These are phyloP conservation scores for Nannospalax galili DNA, from an alignment of 2,113 vertebrate genomes.

Conservation along the genomic window DNA sequence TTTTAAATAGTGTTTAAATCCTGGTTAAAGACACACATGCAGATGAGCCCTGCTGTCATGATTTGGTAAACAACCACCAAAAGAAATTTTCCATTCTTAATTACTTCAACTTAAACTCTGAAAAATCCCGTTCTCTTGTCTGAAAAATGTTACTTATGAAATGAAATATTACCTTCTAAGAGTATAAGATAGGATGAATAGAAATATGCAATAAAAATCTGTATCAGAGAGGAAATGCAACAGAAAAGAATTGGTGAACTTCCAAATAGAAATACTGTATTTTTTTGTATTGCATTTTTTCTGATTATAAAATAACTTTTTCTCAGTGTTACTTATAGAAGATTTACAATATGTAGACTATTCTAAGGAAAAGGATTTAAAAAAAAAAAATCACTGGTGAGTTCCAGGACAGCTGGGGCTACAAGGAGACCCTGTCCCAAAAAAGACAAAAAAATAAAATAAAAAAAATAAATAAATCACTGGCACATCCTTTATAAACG, in stretches of 20 bases:
- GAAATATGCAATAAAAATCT: not conserved
- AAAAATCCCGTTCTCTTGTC: not conserved
- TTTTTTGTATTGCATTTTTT: not conserved
- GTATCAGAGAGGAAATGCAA: not conserved
- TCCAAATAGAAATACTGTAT: not conserved
- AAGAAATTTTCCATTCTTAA: slow-evolving; percentile 11
- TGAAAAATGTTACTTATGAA: slow-evolving; percentile 33
- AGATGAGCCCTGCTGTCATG: not conserved
- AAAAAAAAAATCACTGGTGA: not conserved
- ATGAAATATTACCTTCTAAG: not conserved
- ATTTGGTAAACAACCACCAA: slow-evolving; percentile 20
- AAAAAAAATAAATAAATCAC: not conserved
- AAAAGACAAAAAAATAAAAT: no score
- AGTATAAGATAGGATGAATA: not conserved
- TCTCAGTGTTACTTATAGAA: not conserved
- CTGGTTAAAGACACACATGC: not conserved
- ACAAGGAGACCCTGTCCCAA: no score
- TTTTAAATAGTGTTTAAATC: slow-evolving; percentile 48
- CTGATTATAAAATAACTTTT: not conserved
- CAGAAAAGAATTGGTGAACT: not conserved
- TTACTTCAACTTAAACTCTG: slow-evolving; percentile 28
- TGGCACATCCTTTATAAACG: not conserved
- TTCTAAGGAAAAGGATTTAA: not conserved
- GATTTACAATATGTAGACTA: not conserved
- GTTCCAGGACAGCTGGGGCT: no score